Percentiles rank a stretch among this genome's conserved stretches.
Evolutionary conservation across 2,113 vertebrate species (phyloP).

Genomic region (Crotophaga sulcirostris): DNA sequence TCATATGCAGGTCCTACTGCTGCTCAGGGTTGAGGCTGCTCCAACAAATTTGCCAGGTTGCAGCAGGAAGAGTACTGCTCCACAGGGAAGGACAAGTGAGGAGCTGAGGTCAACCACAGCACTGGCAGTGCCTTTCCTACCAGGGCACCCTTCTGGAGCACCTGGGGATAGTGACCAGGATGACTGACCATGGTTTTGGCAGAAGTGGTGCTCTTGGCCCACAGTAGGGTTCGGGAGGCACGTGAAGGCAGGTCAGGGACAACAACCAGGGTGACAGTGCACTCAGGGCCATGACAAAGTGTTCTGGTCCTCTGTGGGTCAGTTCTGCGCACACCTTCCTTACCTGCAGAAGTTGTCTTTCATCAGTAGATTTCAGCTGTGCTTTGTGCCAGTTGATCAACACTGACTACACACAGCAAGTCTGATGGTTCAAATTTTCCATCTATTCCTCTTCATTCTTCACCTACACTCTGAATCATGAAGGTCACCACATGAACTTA

Average conservation of each 20-base stretch:
- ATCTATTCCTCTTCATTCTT: background rate
- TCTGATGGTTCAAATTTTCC: background rate
- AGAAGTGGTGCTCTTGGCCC: too few species aligned
- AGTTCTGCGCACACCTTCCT: background rate
- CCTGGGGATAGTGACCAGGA: rapidly evolving
- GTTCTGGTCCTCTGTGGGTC: background rate
- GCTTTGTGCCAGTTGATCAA: background rate
- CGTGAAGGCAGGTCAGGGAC: background rate
- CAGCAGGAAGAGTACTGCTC: background rate
- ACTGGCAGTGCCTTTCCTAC: background rate
- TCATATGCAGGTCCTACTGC: background rate
- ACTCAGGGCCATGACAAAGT: background rate
- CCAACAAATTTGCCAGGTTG: background rate
- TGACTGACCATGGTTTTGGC: rapidly evolving
- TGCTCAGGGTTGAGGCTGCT: background rate
- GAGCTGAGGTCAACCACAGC: background rate
- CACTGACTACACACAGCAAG: rapidly evolving
- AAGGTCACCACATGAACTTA: background rate
- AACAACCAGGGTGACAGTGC: background rate
- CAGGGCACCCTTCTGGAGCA: background rate
- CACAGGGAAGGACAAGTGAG: rapidly evolving
- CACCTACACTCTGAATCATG: background rate
- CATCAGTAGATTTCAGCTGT: background rate
- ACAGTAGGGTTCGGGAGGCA: background rate
- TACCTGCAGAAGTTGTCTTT: background rate